phyloP scores from a whole-genome alignment of 2,888 invertebrate species.

The Schizotus pectinicornis region DNA sequence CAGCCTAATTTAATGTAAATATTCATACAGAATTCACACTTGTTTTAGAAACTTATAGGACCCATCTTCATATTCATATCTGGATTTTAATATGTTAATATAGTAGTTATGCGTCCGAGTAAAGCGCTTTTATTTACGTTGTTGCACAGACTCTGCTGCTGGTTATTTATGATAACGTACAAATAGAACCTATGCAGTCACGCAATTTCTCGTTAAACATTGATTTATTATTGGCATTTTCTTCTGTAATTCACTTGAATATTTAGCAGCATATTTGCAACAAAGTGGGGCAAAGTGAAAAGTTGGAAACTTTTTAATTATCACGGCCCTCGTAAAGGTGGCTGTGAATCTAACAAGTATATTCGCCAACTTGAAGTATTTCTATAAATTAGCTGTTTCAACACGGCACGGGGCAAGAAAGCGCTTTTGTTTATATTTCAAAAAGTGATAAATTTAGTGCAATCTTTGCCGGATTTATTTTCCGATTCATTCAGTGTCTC shows the following conservation, averaged over 20 bases:
- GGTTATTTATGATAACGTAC: background rate
- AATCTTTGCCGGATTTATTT: slow-evolving; percentile 26
- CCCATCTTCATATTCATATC: slow-evolving; percentile 26
- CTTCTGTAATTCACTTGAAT: too few relatives aligned
- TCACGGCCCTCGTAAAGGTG: background rate
- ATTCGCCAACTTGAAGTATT: slow-evolving; percentile 4
- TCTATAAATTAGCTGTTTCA: slow-evolving; percentile 8
- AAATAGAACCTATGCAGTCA: background rate
- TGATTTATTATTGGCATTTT: too few relatives aligned
- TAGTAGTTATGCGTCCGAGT: background rate
- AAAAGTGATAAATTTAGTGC: slow-evolving; percentile 25
- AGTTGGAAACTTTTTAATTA: background rate
- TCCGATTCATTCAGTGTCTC: slow-evolving; percentile 18
- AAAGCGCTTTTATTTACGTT: background rate
- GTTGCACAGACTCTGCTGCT: background rate
- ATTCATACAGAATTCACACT: slow-evolving; percentile 46
- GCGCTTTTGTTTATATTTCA: slow-evolving; percentile 23
- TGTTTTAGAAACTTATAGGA: slow-evolving; percentile 36
- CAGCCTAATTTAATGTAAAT: slow-evolving; percentile 44
- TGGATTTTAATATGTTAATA: slow-evolving; percentile 23
- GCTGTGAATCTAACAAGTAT: slow-evolving; percentile 4
- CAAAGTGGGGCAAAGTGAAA: too few relatives aligned
- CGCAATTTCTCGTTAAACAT: too few relatives aligned
- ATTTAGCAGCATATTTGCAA: too few relatives aligned
- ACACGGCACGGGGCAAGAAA: background rate